phyloP scores from a whole-genome alignment of 2,797 vertebrate species.

The Karalla daura region DNA sequence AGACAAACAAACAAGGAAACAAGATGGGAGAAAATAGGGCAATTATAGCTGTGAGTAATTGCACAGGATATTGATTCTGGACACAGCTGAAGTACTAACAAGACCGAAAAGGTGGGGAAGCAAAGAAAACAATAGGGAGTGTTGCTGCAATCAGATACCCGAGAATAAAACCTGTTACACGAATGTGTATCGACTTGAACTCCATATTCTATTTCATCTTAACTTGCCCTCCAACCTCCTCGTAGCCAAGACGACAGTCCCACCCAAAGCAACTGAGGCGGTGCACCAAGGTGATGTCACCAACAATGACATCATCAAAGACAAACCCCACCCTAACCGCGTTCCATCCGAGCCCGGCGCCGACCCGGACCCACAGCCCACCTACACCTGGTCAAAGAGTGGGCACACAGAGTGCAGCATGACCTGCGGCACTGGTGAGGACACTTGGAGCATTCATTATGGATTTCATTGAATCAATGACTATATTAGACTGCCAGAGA shows the following conservation, averaged over 20 bases:
- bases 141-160: neutral
- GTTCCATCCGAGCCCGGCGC: conserved; percentile 38
- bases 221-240: neutral
- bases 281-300: conserved; percentile 14
- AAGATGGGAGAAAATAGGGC: too few relatives aligned
- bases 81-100: neutral
- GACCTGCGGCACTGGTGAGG: conserved; percentile 80
- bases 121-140: neutral
- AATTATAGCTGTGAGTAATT: neutral
- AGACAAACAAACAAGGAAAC: too few relatives aligned
- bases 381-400: conserved; percentile 71
- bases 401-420: conserved; percentile 71
- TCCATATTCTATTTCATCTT: too few relatives aligned
- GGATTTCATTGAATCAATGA: neutral
- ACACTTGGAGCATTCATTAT: neutral
- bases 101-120: neutral
- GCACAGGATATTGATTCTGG: neutral
- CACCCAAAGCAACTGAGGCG: conserved; percentile 25
- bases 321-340: conserved; percentile 54
- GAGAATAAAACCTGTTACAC: too few relatives aligned
- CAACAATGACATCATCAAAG: conserved; percentile 54
- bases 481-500: too few relatives aligned
- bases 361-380: conserved; percentile 34
- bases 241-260: conserved; percentile 44
- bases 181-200: too few relatives aligned